Percentiles rank a stretch among this genome's conserved stretches.
These are phyloP conservation scores for Zonitis immaculata DNA, from an alignment of 2,888 invertebrate genomes.

Conservation along the genomic window DNA sequence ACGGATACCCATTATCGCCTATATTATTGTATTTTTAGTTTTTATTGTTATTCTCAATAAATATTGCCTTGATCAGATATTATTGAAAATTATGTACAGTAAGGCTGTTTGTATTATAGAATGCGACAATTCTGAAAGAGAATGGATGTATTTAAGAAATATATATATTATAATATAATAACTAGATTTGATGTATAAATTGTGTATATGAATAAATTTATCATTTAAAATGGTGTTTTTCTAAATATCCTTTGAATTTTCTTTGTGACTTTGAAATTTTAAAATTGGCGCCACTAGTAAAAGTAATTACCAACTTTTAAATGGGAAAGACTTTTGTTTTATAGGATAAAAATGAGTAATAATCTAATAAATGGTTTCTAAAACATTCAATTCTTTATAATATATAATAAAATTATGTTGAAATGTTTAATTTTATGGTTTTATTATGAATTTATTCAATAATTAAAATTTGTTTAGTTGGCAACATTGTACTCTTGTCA, in stretches of 20 bases:
- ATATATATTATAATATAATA: conserved; percentile 12
- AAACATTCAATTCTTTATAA: too few species aligned
- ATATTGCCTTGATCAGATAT: conserved; percentile 7
- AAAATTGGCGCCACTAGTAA: not conserved
- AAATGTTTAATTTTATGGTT: not conserved
- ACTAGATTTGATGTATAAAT: conserved; percentile 22
- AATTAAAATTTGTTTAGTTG: not conserved
- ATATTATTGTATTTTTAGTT: conserved; percentile 7
- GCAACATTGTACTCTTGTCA: not conserved
- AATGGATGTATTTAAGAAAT: conserved; percentile 15
- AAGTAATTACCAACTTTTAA: too few species aligned
- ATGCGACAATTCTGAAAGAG: conserved; percentile 10
- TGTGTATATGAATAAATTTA: conserved; percentile 25
- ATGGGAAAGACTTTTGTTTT: too few species aligned
- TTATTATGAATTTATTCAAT: not conserved
- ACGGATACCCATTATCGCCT: not conserved
- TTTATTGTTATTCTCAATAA: conserved; percentile 15
- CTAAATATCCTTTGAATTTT: not conserved
- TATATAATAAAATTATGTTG: not conserved
- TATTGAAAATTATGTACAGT: conserved; percentile 9
- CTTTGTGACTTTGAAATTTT: not conserved
- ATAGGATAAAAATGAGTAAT: too few species aligned
- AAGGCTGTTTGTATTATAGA: conserved; percentile 10
- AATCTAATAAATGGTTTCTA: too few species aligned
- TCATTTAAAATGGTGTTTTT: not conserved